phyloP scores from a whole-genome alignment of 2,113 vertebrate species.

The Platysternon megacephalum region DNA sequence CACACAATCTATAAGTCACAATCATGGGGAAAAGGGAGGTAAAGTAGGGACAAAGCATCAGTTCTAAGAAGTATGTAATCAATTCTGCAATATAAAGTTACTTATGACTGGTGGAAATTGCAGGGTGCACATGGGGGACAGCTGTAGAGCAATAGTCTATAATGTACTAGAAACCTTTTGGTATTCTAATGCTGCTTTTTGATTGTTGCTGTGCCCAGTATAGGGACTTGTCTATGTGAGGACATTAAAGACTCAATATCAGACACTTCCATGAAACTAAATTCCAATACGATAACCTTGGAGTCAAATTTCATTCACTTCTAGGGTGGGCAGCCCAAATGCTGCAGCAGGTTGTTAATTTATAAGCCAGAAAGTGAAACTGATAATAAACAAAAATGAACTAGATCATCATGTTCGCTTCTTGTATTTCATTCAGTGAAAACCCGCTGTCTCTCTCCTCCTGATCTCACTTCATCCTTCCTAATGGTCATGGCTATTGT shows the following conservation, averaged over 20 bases:
- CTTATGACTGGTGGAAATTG: background rate
- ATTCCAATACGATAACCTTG: background rate
- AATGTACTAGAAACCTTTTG: background rate
- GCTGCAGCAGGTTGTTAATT: no score
- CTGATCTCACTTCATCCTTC: no score
- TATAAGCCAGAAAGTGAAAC: background rate
- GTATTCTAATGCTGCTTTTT: background rate
- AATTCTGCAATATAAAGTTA: background rate
- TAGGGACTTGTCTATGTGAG: background rate
- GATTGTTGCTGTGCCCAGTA: background rate
- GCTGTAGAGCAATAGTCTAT: conserved; percentile 1
- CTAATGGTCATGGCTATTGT: no score
- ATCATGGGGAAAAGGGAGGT: background rate
- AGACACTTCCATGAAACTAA: conserved; percentile 18
- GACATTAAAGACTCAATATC: background rate
- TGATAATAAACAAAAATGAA: background rate
- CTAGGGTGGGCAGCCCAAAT: no score
- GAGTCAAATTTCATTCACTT: background rate
- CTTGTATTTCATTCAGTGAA: no score
- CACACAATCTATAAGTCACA: background rate
- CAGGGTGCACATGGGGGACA: conserved; percentile 9
- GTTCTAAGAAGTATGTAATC: background rate
- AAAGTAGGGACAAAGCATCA: background rate
- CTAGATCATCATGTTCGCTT: no score
- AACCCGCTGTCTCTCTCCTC: no score